Base-by-base conservation (phyloP, 2,797 vertebrate species). In the Parotocinclus haroldoi region DNA sequence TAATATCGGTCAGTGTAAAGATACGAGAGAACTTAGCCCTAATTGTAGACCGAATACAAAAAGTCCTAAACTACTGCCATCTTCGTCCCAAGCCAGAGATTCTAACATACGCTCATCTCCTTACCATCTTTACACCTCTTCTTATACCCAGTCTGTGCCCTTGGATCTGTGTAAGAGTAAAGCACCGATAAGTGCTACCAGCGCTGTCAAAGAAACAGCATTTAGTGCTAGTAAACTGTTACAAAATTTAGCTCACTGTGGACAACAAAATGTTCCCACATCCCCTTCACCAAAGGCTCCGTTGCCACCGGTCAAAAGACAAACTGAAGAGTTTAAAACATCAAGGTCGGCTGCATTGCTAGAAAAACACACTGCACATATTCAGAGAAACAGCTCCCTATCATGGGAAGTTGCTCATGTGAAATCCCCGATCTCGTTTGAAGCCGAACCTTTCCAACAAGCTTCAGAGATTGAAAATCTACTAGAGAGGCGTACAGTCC, bases 161-260 rank as follows among this genome's bases (percentile, higher is more conserved):
- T 73, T 92, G 75, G 89, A 92, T 85, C 85, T 92, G 80, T 91
- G 91, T 77, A 92, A 91, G 75, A 87, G 92, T 72, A 95, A 93
- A 81, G 70, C 90, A 69, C 86, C 85, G 79, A 83, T 87, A 66
- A 91, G 83, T 12, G 90, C 95, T 66, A 5, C 48, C 61, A 90
- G 88, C 79, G 80, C 88, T 79, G 80, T 87, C 0, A 88, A 92
- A 73, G 94, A 92, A 78, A 87, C 92, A 0, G 87, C 91, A 39
- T 99, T 98, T 78, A 98, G 96, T 74, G 97, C 97, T 81, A 99
- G 97, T 82, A 99, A 98, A 85, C 87, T 99, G 79, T 87, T 99
- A 85, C 96, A 98, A 76, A 96, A 99, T 78, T 89, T 99, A 71
- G 97, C 97, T 51, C 95, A 98, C 53, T 98, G 95, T 40, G 96